Conservation (phyloP, 1,140 invertebrate genomes). For the Orius laevigatus region DNA sequence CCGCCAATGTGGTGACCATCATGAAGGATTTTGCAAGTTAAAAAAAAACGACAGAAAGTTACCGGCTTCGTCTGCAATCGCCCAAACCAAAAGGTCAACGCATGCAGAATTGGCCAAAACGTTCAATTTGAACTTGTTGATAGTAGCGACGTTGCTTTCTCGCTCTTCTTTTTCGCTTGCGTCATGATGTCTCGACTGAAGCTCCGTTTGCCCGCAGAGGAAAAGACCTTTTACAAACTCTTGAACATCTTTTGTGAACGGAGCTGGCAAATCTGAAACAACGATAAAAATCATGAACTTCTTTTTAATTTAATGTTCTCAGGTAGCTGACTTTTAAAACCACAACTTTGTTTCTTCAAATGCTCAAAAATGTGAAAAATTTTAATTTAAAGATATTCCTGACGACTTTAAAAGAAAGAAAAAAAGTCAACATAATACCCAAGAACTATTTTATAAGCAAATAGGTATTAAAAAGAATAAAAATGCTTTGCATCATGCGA, state of each 20-base stretch:
- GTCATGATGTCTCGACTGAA: conserved; percentile 68
- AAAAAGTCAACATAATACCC: too few relatives aligned
- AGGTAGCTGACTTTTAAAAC: neutral
- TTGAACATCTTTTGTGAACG: conserved; percentile 89
- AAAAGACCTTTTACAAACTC: conserved; percentile 79
- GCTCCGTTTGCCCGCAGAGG: conserved; percentile 78
- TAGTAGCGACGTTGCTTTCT: conserved; percentile 57
- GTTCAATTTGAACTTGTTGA: conserved; percentile 87
- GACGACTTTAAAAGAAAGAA: too few relatives aligned
- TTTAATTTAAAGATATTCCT: too few relatives aligned
- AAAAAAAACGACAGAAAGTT: conserved; percentile 21
- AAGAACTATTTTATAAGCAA: too few relatives aligned
- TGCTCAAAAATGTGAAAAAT: too few relatives aligned
- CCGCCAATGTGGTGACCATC: too few relatives aligned
- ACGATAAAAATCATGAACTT: conserved; percentile 13
- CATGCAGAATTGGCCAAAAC: conserved; percentile 95
- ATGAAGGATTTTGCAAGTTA: neutral
- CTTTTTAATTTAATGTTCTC: conserved; percentile 1
- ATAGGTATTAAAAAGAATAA: too few relatives aligned
- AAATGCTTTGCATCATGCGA: too few relatives aligned
- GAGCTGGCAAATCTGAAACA: conserved; percentile 54
- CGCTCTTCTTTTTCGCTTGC: conserved; percentile 61
- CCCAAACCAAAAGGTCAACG: conserved; percentile 94
- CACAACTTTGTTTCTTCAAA: too few relatives aligned
- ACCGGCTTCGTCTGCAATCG: conserved; percentile 92